These are phyloP conservation scores for Cetonia aurata DNA, from an alignment of 2,888 invertebrate species.

Conservation along the genomic window DNA sequence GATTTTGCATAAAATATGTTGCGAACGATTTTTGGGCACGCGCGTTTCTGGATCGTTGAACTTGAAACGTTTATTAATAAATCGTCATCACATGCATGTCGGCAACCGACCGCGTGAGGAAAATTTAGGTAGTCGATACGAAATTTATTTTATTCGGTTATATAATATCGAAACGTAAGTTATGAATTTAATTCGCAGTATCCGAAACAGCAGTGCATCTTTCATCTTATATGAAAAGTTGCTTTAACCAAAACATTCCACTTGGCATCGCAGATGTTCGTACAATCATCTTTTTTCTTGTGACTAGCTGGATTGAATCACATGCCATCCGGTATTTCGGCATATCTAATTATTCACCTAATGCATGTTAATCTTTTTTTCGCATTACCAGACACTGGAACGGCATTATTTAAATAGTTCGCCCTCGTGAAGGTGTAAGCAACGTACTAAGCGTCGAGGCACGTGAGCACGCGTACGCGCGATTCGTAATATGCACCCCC, in stretches of 20 bases:
- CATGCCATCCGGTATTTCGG: conserved; percentile 15
- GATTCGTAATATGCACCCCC: conserved; percentile 51
- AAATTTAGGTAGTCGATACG: conserved; percentile 2
- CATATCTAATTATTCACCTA: conserved; percentile 23
- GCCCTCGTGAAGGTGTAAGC: conserved; percentile 24
- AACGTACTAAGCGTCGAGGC: conserved; percentile 45
- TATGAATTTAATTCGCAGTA: too few relatives aligned
- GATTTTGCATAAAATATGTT: conserved; percentile 33
- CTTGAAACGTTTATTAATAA: conserved; percentile 25
- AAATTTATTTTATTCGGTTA: conserved; percentile 2
- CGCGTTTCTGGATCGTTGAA: conserved; percentile 26
- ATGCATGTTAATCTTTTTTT: conserved; percentile 14
- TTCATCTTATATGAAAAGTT: too few relatives aligned
- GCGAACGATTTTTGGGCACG: conserved; percentile 24
- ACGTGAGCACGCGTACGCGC: conserved; percentile 53
- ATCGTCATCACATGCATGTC: conserved; percentile 13
- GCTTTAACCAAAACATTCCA: too few relatives aligned
- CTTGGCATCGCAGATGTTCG: too few relatives aligned
- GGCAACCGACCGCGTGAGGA: neutral
- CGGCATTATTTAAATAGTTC: conserved; percentile 41
- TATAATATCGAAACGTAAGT: neutral
- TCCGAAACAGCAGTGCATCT: too few relatives aligned
- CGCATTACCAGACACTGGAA: conserved; percentile 21
- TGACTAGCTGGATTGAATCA: neutral
- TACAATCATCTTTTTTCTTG: too few relatives aligned